Evolutionary conservation across 2,113 vertebrate species (phyloP).

Genomic region (Macroglossus sobrinus): DNA sequence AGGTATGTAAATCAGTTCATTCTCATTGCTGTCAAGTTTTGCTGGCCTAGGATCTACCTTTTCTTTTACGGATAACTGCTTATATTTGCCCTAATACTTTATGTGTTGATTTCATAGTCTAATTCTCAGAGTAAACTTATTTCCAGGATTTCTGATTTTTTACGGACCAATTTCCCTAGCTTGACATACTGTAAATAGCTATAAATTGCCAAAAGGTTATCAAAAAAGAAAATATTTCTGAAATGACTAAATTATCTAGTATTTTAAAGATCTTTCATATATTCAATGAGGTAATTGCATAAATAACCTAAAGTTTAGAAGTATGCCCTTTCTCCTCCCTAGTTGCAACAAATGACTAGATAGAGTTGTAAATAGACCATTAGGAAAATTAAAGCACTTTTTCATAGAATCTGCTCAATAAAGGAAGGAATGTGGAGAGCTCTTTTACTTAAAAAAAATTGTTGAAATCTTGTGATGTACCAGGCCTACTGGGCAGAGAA

Average conservation of each 20-base stretch:
- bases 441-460: not conserved
- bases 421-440: not conserved
- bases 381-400: not conserved
- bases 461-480: not conserved
- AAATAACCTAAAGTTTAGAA: not conserved
- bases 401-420: not conserved
- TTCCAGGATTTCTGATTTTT: not conserved
- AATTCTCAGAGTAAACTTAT: not conserved
- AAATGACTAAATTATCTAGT: not conserved
- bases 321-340: not conserved
- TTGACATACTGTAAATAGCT: not conserved
- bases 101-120: not conserved
- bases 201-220: not conserved
- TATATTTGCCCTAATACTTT: not conserved
- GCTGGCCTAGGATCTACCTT: not conserved
- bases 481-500: not conserved
- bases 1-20: not conserved
- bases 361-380: not conserved
- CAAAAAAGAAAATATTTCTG: not conserved
- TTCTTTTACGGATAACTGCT: not conserved
- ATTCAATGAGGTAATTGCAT: not conserved
- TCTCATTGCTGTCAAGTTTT: not conserved
- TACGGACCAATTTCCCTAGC: not conserved
- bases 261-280: not conserved
- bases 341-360: not conserved